Evolutionary conservation across 1,140 invertebrate species (phyloP).

Genomic region (Parapsyche elsis): DNA sequence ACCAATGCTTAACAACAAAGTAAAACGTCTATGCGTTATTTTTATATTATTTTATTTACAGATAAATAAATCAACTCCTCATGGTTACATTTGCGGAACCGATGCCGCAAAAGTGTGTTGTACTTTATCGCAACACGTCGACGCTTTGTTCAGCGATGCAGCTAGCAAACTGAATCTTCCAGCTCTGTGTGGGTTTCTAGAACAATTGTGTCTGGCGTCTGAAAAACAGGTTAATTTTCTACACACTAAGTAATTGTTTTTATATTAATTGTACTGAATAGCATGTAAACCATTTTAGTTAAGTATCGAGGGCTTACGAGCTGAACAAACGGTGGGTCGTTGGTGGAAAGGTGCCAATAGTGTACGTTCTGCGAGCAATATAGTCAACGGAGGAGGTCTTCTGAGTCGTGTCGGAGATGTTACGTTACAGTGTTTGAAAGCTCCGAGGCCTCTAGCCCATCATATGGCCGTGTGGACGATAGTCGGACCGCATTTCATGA

Average conservation of each 20-base stretch:
- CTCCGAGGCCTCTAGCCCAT: constrained; percentile 88
- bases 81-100: constrained; percentile 80
- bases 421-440: constrained; percentile 86
- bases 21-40: constrained; percentile 63
- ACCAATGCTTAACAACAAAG: too few species aligned
- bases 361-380: constrained; percentile 58
- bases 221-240: constrained; percentile 73
- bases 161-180: constrained; percentile 87
- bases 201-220: constrained; percentile 83
- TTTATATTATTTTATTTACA: constrained; percentile 38
- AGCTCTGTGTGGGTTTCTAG: constrained; percentile 83
- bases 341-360: constrained; percentile 67
- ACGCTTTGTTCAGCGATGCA: constrained; percentile 86
- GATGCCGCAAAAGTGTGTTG: constrained; percentile 89
- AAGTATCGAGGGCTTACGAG: constrained; percentile 58
- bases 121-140: constrained; percentile 85
- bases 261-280: neutral
- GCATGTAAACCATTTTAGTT: constrained; percentile 16
- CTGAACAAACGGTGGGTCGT: constrained; percentile 64
- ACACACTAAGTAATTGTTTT: neutral
- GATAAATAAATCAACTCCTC: constrained; percentile 62
- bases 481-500: constrained; percentile 91
- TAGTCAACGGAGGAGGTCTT: constrained; percentile 67
- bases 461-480: constrained; percentile 92
- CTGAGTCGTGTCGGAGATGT: constrained; percentile 87